Percentiles rank a stretch among this genome's conserved stretches.
Conservation (phyloP, 1,140 invertebrate species). For the Asbolus verrucosus region DNA sequence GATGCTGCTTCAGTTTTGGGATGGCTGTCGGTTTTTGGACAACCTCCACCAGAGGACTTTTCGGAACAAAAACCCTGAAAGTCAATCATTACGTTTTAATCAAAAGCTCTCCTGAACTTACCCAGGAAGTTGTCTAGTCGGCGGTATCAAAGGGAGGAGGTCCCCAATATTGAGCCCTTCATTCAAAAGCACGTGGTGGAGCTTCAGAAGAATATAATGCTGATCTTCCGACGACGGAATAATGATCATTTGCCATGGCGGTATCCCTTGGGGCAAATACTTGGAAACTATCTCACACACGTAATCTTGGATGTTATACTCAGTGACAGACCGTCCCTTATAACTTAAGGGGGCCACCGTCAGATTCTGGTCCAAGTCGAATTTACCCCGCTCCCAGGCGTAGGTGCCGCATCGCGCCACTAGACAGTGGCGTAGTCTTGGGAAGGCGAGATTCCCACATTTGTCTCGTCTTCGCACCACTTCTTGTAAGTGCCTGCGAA, state of each 20-base stretch:
- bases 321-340: constrained; percentile 75
- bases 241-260: constrained; percentile 85
- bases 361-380: constrained; percentile 80
- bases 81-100: too few species aligned
- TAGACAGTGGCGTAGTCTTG: constrained; percentile 71
- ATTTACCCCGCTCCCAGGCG: constrained; percentile 74
- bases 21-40: constrained; percentile 74
- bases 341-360: constrained; percentile 72
- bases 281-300: constrained; percentile 83
- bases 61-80: constrained; percentile 45
- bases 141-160: constrained; percentile 75
- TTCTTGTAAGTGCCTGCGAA: constrained; percentile 64
- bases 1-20: constrained; percentile 73
- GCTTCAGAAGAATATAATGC: constrained; percentile 79
- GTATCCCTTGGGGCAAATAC: constrained; percentile 74
- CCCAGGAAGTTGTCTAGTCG: constrained; percentile 61
- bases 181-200: constrained; percentile 80
- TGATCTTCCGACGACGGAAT: constrained; percentile 75
- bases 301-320: constrained; percentile 82
- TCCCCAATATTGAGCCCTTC: constrained; percentile 79
- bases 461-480: constrained; percentile 70
- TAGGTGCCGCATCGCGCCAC: constrained; percentile 77
- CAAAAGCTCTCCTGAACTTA: too few species aligned
- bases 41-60: constrained; percentile 70
- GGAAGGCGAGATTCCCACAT: constrained; percentile 70